Base-by-base conservation (phyloP, 2,797 vertebrate genomes). In the Balearica regulorum region DNA sequence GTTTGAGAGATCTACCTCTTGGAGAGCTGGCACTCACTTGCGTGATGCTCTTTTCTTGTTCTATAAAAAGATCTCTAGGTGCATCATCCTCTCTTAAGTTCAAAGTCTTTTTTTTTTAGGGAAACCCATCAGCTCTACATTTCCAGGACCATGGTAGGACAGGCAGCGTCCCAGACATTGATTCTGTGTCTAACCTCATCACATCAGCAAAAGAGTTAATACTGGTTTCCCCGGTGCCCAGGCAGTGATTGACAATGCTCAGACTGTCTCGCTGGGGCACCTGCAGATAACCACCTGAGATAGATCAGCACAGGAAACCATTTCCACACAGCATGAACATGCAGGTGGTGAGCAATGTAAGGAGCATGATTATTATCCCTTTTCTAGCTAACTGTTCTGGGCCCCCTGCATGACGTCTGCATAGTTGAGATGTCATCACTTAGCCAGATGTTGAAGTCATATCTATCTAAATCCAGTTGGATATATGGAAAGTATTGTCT, bases 391-490 rank as follows among this genome's bases (percentile, higher is more conserved):
- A 88, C 90, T 85, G 75, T 71, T 93, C 80, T 93, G 91, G 72
- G 88, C 90, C 87, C 95, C 89, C 91, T 95, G 55, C 89, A 75
- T 93, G 91, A 93, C 41, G 89, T 93, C 76, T 92, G 44, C 61
- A 87, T 89, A 97, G 96, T 37, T 97, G 95, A 85, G 71, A 93
- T 94, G 94, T 98, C 96, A 96, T 92, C 94, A 94, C 93, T 95
- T 96, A 97, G 41, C 97, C 97, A 98, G 97, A 97, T 98, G 97
- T 97, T 94, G 92, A 94, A 97, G 82, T 93, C 93, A 77, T 89
- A 94, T 92, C 91, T 77, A 90, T 94, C 92, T 92, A 93, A 94
- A 94, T 94, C 94, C 80, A 48, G 73, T 73, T 92, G 87, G 93
- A 87, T 91, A 57, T 28, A 96, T 92, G 97, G 92, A 75, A 96